These are phyloP conservation scores for Pogonus chalceus DNA, from an alignment of 1,140 invertebrate species.

Conservation along the genomic window DNA sequence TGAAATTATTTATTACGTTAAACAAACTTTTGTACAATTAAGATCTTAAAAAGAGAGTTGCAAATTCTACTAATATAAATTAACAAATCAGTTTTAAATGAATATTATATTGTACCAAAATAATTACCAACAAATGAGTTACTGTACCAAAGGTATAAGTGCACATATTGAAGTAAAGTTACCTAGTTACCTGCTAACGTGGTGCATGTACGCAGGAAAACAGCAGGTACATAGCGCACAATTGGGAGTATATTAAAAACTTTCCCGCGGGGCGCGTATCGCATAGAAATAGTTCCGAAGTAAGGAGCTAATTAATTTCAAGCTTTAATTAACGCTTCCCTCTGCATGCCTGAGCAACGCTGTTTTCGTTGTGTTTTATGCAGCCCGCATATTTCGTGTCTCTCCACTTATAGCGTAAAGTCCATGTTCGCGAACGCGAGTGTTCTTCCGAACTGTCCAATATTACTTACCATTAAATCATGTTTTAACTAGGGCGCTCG, in stretches of 20 bases:
- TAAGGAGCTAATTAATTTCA: constrained; percentile 4
- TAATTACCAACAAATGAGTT: no score
- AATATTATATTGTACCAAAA: no score
- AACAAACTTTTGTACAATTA: no score
- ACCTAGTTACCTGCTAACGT: no score
- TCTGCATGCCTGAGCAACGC: not conserved
- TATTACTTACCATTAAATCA: constrained; percentile 6
- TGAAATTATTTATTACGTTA: no score
- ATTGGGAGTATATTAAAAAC: not conserved
- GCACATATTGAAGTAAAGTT: no score
- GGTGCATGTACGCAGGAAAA: not conserved
- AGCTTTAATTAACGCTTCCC: constrained; percentile 3
- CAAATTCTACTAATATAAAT: no score
- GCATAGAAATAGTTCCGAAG: constrained; percentile 4
- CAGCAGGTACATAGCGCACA: not conserved
- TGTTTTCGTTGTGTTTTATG: not conserved
- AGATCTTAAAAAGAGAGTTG: no score
- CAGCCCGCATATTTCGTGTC: not conserved
- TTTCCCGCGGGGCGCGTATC: not conserved
- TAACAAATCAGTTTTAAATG: no score
- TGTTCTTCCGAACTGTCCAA: not conserved
- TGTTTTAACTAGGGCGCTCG: not conserved
- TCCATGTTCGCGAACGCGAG: no score
- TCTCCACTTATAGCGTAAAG: no score
- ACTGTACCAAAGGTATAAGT: no score